Percentiles rank a stretch among this genome's conserved stretches.
Evolutionary conservation across 1,140 invertebrate genomes (phyloP).

Genomic region (Micrasema minimum): DNA sequence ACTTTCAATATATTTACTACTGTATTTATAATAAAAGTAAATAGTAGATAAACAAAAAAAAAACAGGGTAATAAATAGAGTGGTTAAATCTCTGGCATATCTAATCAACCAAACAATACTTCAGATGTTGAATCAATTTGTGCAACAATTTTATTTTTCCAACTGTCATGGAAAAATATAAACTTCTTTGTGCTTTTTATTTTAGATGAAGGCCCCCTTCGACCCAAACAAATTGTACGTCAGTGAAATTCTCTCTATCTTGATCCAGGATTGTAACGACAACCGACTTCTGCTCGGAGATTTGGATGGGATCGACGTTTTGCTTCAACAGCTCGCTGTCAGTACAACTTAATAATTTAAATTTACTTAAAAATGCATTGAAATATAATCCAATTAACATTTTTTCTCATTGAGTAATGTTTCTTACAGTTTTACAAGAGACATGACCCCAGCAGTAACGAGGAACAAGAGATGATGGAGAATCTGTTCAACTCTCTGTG

Average conservation of each 20-base stretch:
- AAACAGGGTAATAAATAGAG: too few relatives aligned
- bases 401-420: not conserved
- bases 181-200: not conserved
- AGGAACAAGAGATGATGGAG: slow-evolving; percentile 99
- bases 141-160: too few relatives aligned
- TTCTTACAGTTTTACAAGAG: slow-evolving; percentile 87
- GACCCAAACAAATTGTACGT: slow-evolving; percentile 96
- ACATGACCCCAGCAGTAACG: slow-evolving; percentile 88
- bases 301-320: slow-evolving; percentile 94
- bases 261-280: slow-evolving; percentile 90
- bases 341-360: slow-evolving; percentile 55
- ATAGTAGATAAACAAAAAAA: too few relatives aligned
- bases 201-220: slow-evolving; percentile 80
- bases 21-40: too few relatives aligned
- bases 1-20: too few relatives aligned
- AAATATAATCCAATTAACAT: too few relatives aligned
- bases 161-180: too few relatives aligned
- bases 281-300: slow-evolving; percentile 88
- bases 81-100: too few relatives aligned
- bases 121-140: too few relatives aligned
- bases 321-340: slow-evolving; percentile 94
- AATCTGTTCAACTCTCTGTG: slow-evolving; percentile 97
- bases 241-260: slow-evolving; percentile 95
- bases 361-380: too few relatives aligned
- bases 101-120: too few relatives aligned